A percentile compares a stretch with the other conserved stretches of the same genome.
Conservation (phyloP, 2,888 invertebrate species). For the Amphipoea lucens region DNA sequence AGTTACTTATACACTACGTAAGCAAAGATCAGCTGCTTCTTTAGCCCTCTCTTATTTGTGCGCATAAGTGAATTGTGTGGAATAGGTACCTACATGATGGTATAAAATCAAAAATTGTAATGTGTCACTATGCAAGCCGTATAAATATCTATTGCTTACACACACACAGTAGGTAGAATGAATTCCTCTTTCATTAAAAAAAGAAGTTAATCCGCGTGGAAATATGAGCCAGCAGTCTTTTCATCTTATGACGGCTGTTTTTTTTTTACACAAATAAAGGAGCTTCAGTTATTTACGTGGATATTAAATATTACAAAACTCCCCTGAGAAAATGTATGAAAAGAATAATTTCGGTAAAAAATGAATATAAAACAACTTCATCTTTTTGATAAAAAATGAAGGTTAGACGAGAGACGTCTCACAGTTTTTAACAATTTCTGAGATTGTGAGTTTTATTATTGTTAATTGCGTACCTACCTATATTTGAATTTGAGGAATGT, state of each 20-base stretch:
- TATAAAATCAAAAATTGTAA: neutral
- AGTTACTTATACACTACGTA: neutral
- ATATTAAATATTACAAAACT: neutral
- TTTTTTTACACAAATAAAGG: neutral
- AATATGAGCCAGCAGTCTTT: neutral
- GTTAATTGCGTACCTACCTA: neutral
- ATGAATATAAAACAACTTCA: neutral
- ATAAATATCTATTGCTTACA: neutral
- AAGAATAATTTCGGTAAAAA: neutral
- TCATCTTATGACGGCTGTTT: neutral
- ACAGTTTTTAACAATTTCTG: conserved; percentile 1
- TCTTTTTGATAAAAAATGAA: neutral
- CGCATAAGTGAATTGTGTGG: too few species aligned
- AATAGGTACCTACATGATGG: too few species aligned
- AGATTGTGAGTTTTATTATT: neutral
- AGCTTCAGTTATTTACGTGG: conserved; percentile 5
- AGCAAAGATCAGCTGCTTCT: neutral
- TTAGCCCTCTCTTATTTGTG: neutral
- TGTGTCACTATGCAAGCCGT: neutral
- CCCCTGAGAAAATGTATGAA: neutral
- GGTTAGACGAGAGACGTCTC: neutral
- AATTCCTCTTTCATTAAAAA: conserved; percentile 10
- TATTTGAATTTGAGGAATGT: neutral
- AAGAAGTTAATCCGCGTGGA: neutral
- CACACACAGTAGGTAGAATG: neutral